These are phyloP conservation scores for Chaetoderma sp. DNA, from an alignment of 2,888 invertebrate species.

Conservation along the genomic window DNA sequence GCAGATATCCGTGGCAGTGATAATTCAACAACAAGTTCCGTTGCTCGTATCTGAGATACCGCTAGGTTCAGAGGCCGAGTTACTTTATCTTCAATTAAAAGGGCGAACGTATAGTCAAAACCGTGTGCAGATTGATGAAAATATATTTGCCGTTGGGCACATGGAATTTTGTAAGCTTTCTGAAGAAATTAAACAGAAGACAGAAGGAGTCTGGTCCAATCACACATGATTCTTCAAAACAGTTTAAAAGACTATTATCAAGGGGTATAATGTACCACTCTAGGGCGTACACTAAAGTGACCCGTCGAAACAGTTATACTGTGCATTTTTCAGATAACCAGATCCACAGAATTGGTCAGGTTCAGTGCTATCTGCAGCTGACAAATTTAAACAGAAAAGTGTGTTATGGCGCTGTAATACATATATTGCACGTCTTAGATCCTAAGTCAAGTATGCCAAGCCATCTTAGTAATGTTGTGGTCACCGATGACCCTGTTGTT, in stretches of 20 bases:
- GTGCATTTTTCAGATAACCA: neutral
- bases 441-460: too few relatives aligned
- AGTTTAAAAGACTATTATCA: neutral
- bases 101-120: neutral
- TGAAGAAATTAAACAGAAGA: neutral
- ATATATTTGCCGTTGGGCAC: neutral
- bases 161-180: neutral
- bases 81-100: neutral
- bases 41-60: neutral
- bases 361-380: too few relatives aligned
- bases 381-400: too few relatives aligned
- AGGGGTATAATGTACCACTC: constrained; percentile 13
- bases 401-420: too few relatives aligned
- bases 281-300: neutral
- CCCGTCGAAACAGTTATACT: constrained; percentile 12
- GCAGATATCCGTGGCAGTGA: constrained; percentile 16
- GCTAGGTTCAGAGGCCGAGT: neutral
- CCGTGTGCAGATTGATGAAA: neutral
- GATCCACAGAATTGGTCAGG: too few relatives aligned
- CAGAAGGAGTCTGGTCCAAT: neutral
- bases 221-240: neutral
- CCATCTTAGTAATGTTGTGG: too few relatives aligned
- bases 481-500: too few relatives aligned
- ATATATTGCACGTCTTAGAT: too few relatives aligned
- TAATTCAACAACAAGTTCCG: constrained; percentile 18